Evolutionary conservation across 2,888 invertebrate genomes (phyloP), one percentile per base, ranked within the genome.

Genomic region (Nephrotoma flavescens): DNA sequence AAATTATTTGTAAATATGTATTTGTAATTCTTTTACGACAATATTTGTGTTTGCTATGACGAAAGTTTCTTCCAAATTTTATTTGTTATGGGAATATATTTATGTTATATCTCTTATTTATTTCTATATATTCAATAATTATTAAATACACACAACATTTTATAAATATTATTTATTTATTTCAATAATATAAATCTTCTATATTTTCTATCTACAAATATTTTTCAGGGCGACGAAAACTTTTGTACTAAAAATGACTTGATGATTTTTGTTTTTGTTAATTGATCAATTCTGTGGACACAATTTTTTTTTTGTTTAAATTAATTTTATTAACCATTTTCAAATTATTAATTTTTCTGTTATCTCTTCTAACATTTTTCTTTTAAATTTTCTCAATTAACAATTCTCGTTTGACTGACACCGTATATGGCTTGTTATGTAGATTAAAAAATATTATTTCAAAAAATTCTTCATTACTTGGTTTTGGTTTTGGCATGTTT

Each of bases 161-260:
- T 71, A 71, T 71, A 71, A 71, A 71, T 71, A 71, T 71, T 71
- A 71, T 71, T 71, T 71, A 71, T 71, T 71, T 71, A 71, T 71
- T 71, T 31, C 71, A 71, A 71, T 71, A 71, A 71, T 86, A 42
- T 85, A 83, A 86, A 84, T 88, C 89, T 89, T 89, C 89, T 89
- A 88, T 71, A 71, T 71, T 71, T 90, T 88, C 89, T 89, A 91
- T 92, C 90, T 92, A 91, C 92, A 91, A 93, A 91, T 92, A 92
- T 71, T 71, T 93, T 94, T 92, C 93, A 94, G 94, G 93, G 92
- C 93, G 93, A 92, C 93, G 93, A 91, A 93, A 93, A 91, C 93
- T 93, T 90, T 93, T 93, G 90, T 94, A 93, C 92, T 94, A 86
- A 84, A 84, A 93, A 71, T 71, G 92, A 92, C 91, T 91, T 89